Evolutionary conservation across 2,113 vertebrate species (phyloP).

Genomic region (Gorsachius goisagi): DNA sequence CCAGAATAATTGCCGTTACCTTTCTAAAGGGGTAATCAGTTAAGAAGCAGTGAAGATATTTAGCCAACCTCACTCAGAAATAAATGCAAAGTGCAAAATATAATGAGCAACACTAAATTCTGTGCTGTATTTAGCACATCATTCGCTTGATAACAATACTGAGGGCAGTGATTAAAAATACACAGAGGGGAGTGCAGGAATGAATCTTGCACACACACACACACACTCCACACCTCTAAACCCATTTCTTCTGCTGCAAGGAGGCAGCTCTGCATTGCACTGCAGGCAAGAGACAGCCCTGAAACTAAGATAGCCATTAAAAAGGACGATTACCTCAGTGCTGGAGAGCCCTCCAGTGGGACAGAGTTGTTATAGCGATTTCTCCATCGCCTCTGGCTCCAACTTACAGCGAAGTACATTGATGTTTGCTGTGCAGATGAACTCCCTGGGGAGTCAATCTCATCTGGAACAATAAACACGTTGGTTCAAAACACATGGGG

Average conservation of each 20-base stretch:
- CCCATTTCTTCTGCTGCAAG: neutral
- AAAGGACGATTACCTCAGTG: neutral
- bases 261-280: neutral
- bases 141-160: neutral
- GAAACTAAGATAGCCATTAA: neutral
- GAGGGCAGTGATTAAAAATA: neutral
- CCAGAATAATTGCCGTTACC: neutral
- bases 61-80: neutral
- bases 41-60: neutral
- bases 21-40: neutral
- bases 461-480: neutral
- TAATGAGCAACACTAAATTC: neutral
- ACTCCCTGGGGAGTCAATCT: neutral
- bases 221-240: neutral
- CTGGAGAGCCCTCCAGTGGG: constrained; percentile 61
- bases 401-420: fast-evolving
- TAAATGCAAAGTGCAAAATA: neutral
- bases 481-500: neutral
- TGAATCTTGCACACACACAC: neutral
- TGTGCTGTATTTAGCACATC: neutral
- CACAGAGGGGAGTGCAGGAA: neutral
- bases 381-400: neutral
- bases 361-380: neutral
- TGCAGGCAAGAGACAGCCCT: neutral
- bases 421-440: neutral